Evolutionary conservation across 2,797 vertebrate genomes (phyloP).

Genomic region (Enteromius fasciolatus): DNA sequence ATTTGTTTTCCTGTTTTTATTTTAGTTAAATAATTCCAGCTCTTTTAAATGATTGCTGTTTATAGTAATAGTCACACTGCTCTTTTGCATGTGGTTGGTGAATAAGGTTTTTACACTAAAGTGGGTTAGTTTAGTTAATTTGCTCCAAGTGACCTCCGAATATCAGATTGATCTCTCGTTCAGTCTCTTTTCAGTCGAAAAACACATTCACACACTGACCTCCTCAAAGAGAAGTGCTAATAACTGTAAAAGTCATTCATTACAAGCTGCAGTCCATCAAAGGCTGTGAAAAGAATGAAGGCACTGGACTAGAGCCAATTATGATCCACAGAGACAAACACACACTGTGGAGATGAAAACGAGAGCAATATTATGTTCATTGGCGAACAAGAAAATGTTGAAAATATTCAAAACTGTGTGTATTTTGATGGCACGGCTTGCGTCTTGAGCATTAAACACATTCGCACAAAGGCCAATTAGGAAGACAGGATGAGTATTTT

Average conservation of each 20-base stretch:
- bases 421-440: slow-evolving; percentile 9
- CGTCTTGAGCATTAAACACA: slow-evolving; percentile 10
- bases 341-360: slow-evolving; percentile 24
- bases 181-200: slow-evolving; percentile 6
- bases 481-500: slow-evolving; percentile 49
- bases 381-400: slow-evolving; percentile 4
- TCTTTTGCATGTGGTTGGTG: neutral
- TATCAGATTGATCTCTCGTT: slow-evolving; percentile 26
- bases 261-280: slow-evolving; percentile 69
- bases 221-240: slow-evolving; percentile 63
- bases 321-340: slow-evolving; percentile 42
- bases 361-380: slow-evolving; percentile 32
- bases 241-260: slow-evolving; percentile 78
- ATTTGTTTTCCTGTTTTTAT: neutral
- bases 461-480: slow-evolving; percentile 48
- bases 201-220: slow-evolving; percentile 33
- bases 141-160: slow-evolving; percentile 13
- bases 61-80: neutral
- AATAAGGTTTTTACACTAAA: slow-evolving; percentile 14
- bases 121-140: slow-evolving; percentile 7
- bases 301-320: slow-evolving; percentile 50
- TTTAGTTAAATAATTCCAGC: no score
- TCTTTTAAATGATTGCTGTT: no score
- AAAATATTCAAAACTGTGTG: slow-evolving; percentile 13
- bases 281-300: slow-evolving; percentile 46